A percentile compares a stretch with the other conserved stretches of the same genome.
Conservation (phyloP, 1,140 invertebrate genomes). For the Drosophila serrata region DNA sequence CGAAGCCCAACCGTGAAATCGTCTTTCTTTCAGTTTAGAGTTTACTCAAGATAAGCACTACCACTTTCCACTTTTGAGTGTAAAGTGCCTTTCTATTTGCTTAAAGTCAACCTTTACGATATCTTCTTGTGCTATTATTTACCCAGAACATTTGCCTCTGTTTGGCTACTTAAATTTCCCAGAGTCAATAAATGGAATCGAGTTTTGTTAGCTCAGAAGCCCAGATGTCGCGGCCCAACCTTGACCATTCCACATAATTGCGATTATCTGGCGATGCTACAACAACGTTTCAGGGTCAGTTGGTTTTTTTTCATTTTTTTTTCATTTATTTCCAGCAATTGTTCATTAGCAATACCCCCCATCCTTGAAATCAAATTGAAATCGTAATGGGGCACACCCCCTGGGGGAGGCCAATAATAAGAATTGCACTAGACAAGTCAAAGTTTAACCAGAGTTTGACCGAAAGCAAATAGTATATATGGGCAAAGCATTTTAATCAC, state of each 20-base stretch:
- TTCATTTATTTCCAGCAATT: constrained; percentile 39
- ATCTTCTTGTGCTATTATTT: constrained; percentile 30
- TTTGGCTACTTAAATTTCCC: constrained; percentile 71
- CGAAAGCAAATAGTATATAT: constrained; percentile 64
- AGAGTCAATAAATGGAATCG: constrained; percentile 63
- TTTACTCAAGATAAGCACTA: constrained; percentile 56
- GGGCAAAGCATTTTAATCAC: constrained; percentile 68
- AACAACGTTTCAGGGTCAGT: constrained; percentile 60
- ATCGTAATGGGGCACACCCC: constrained; percentile 72
- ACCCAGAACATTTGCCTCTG: constrained; percentile 60
- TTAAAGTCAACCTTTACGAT: constrained; percentile 23
- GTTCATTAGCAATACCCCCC: constrained; percentile 37
- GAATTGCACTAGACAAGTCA: constrained; percentile 46
- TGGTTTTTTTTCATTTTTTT: constrained; percentile 19
- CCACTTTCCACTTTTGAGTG: constrained; percentile 31
- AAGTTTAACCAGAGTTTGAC: constrained; percentile 64
- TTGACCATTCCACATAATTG: constrained; percentile 74
- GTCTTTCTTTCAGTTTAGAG: constrained; percentile 9
- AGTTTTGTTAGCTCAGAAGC: constrained; percentile 33
- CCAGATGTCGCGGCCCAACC: constrained; percentile 57
- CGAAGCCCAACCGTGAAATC: constrained; percentile 9
- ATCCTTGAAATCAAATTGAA: constrained; percentile 68
- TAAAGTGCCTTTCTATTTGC: constrained; percentile 67
- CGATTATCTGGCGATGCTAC: constrained; percentile 56
- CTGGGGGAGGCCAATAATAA: constrained; percentile 46